Conservation (phyloP, 2,797 vertebrate species). For the Simalia tracyae region DNA sequence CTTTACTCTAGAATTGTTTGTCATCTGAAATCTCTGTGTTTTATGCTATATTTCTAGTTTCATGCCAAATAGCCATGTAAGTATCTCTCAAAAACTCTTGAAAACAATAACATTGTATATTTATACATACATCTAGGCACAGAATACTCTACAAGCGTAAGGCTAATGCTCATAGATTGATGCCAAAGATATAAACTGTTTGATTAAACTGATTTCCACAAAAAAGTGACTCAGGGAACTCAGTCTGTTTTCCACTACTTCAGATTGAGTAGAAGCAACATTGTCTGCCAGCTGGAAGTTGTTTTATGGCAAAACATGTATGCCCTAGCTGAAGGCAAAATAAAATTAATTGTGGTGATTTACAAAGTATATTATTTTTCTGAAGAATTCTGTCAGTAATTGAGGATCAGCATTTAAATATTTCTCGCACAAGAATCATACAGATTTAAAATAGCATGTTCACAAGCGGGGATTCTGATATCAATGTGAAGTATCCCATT, state of each 20-base stretch:
- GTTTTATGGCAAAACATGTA: background rate
- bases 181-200: conserved; percentile 21
- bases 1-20: conserved; percentile 52
- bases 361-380: background rate
- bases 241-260: background rate
- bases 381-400: background rate
- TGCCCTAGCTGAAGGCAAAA: background rate
- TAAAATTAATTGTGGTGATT: background rate
- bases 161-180: conserved; percentile 20
- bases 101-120: conserved; percentile 2
- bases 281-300: background rate
- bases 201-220: conserved; percentile 33
- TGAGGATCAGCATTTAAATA: background rate
- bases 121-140: background rate
- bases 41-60: conserved; percentile 28
- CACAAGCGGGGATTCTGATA: background rate
- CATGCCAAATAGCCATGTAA: conserved; percentile 13
- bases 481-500: background rate
- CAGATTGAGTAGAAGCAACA: background rate
- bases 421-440: background rate
- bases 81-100: conserved; percentile 24
- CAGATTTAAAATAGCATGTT: background rate
- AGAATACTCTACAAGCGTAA: background rate
- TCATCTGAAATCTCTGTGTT: conserved; percentile 33
- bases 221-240: background rate